Percentiles rank a stretch among this genome's conserved stretches.
Conservation (phyloP, 2,797 vertebrate species). For the Falco rusticolus region DNA sequence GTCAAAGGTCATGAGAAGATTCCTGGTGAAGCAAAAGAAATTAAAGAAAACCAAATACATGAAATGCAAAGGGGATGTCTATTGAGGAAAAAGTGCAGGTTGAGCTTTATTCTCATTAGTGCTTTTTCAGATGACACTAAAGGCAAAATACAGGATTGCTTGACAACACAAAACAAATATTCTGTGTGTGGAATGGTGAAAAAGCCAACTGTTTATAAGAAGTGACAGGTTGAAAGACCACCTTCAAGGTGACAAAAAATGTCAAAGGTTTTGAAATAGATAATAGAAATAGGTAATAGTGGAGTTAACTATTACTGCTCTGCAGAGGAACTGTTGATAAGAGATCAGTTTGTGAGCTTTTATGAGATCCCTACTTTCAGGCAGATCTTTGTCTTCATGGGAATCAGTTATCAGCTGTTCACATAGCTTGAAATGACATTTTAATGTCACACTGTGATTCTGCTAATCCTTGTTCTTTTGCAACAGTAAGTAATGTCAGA, state of each 20-base stretch:
- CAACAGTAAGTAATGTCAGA: not conserved
- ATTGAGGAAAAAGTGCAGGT: not conserved
- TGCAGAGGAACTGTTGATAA: not conserved
- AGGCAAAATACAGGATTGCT: not conserved
- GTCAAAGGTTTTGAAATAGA: not conserved
- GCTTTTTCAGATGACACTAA: not conserved
- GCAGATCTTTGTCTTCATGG: not conserved
- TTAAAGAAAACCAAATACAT: not conserved
- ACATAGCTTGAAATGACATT: not conserved
- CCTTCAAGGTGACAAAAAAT: not conserved
- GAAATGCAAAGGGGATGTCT: not conserved
- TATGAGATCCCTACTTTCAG: not conserved
- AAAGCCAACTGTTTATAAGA: not conserved
- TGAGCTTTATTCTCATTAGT: not conserved
- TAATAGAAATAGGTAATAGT: not conserved
- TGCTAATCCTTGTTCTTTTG: not conserved
- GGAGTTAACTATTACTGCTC: not conserved
- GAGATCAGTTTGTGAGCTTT: not conserved
- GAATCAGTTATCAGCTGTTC: not conserved
- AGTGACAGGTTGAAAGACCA: not conserved
- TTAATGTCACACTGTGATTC: not conserved
- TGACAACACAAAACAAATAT: not conserved
- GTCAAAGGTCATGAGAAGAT: not conserved
- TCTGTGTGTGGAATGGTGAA: not conserved
- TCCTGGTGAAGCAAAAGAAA: not conserved